These are phyloP conservation scores for Conus betulinus DNA, from an alignment of 1,140 invertebrate species.

Conservation along the genomic window DNA sequence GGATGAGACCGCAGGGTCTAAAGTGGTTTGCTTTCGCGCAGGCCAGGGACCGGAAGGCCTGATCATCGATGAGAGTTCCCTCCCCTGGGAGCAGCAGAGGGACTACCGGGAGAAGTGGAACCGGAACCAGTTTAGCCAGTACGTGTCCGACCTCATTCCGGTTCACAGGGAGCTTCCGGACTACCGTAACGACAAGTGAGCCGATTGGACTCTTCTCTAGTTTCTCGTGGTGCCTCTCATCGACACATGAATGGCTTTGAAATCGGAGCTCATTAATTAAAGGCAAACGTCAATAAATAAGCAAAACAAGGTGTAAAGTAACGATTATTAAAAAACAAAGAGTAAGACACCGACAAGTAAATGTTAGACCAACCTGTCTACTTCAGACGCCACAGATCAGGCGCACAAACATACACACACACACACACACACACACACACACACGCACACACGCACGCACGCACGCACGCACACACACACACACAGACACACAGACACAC, in stretches of 20 bases:
- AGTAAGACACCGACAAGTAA: neutral
- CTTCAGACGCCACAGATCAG: neutral
- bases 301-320: too few species aligned
- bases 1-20: too few species aligned
- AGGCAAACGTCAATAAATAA: too few species aligned
- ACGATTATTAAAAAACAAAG: too few species aligned
- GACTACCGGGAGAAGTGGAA: neutral
- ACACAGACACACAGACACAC: slow-evolving; percentile 2
- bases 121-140: slow-evolving; percentile 29
- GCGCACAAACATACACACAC: neutral
- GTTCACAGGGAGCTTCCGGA: slow-evolving; percentile 30
- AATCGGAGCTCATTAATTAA: too few species aligned
- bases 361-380: neutral
- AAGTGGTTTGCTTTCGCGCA: too few species aligned
- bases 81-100: neutral
- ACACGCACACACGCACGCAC: too few species aligned
- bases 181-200: neutral
- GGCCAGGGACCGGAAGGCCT: too few species aligned
- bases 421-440: too few species aligned
- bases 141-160: slow-evolving; percentile 24
- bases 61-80: neutral
- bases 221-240: too few species aligned
- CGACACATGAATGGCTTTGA: too few species aligned
- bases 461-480: neutral
- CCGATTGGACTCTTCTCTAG: too few species aligned